Percentiles rank a stretch among this genome's conserved stretches.
These are phyloP conservation scores for Ginglymostoma cirratum DNA, from an alignment of 2,113 vertebrate genomes.

Conservation along the genomic window DNA sequence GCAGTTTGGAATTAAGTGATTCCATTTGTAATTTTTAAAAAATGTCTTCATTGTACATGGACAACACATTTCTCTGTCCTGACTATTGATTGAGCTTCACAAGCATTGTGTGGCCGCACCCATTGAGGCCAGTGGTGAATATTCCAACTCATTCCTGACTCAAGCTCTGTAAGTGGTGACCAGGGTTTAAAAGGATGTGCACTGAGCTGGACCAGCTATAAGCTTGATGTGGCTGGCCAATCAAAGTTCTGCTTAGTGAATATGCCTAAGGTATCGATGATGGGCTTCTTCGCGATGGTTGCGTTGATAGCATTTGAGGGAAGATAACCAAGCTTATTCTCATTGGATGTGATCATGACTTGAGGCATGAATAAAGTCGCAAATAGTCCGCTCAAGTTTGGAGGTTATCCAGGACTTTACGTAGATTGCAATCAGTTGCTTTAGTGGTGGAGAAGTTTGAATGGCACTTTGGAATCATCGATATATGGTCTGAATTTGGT, in stretches of 20 bases:
- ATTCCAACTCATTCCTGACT: background rate
- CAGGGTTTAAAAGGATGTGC: background rate
- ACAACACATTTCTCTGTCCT: background rate
- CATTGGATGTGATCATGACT: background rate
- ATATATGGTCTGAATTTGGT: background rate
- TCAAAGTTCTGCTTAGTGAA: background rate
- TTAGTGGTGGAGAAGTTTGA: background rate
- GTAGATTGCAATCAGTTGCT: background rate
- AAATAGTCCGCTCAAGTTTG: background rate
- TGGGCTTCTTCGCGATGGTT: too few relatives aligned
- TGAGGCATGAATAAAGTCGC: background rate
- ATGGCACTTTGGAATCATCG: too few relatives aligned
- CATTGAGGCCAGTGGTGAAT: background rate
- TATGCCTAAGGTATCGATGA: background rate
- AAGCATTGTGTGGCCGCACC: background rate
- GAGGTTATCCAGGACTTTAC: background rate
- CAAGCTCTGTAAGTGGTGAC: background rate
- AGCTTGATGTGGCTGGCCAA: background rate
- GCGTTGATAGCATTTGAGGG: background rate
- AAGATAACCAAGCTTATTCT: background rate
- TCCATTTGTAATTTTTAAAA: background rate
- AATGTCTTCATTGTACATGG: background rate
- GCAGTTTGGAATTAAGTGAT: background rate
- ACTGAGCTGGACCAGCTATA: background rate
- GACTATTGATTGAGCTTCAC: background rate